Evolutionary conservation across 2,888 invertebrate species (phyloP).

Genomic region (Dastarcus helophoroides): DNA sequence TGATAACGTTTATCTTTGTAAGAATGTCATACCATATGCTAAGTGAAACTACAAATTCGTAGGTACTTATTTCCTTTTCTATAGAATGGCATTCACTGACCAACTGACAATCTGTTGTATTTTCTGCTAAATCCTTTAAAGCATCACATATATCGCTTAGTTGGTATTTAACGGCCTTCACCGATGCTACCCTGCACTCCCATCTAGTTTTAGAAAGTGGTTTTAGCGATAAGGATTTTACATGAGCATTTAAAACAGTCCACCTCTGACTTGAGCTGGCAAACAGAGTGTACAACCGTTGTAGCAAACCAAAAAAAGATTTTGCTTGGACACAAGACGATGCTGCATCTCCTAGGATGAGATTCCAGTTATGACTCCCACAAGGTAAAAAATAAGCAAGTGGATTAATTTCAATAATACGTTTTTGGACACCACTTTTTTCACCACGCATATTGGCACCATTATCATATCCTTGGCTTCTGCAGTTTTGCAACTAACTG

Average conservation of each 20-base stretch:
- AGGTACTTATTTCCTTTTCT: slow-evolving; percentile 10
- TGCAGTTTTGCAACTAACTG: slow-evolving; percentile 9
- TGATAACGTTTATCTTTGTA: slow-evolving; percentile 7
- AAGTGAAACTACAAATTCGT: slow-evolving; percentile 5
- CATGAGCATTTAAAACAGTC: slow-evolving; percentile 12
- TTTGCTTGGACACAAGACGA: slow-evolving; percentile 9
- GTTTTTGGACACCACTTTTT: slow-evolving; percentile 12
- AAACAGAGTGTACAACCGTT: slow-evolving; percentile 12
- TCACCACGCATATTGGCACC: slow-evolving; percentile 14
- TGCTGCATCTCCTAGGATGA: slow-evolving; percentile 13
- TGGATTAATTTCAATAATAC: slow-evolving; percentile 8
- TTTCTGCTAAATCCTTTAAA: slow-evolving; percentile 8
- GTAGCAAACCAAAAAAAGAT: slow-evolving; percentile 11
- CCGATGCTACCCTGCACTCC: slow-evolving; percentile 8
- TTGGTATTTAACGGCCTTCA: slow-evolving; percentile 9
- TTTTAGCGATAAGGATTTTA: slow-evolving; percentile 15
- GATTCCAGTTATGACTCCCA: slow-evolving; percentile 13
- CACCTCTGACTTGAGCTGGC: slow-evolving; percentile 11
- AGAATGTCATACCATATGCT: slow-evolving; percentile 8
- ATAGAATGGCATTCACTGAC: slow-evolving; percentile 9
- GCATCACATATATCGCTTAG: slow-evolving; percentile 9
- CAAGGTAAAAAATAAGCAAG: slow-evolving; percentile 12
- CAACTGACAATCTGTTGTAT: slow-evolving; percentile 8
- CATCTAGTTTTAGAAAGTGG: slow-evolving; percentile 18
- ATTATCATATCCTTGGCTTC: slow-evolving; percentile 16